Base-by-base conservation (phyloP, 2,888 invertebrate species). In the Mystacides longicornis region DNA sequence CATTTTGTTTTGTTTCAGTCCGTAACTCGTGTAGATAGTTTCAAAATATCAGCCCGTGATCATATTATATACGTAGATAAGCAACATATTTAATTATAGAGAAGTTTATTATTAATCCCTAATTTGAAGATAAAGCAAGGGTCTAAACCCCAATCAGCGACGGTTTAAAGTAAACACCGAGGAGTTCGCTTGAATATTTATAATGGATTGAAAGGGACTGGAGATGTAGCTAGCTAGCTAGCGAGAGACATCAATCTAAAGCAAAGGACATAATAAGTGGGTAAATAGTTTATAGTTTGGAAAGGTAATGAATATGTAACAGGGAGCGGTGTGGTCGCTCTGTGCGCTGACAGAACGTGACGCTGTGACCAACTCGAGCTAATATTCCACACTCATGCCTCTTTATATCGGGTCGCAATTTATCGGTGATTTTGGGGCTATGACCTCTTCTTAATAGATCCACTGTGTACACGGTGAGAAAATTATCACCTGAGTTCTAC, bases 181-280 rank as follows among this genome's bases (percentile, higher is more conserved):
- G 53, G 43, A 43, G 55, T 51, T 52, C 23, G 57, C 53, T 48
- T 57, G 58, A 58, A 60, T 60, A 60, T 60, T 60, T 58, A 60
- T 58, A 49, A 48, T 45, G 53, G 58, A 58, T 56, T 56, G 56
- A 54, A 51, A 52, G 54, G 54, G 54, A 47, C 56, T n/a, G 27
- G 45, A 53, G 48, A 54, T 58, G 58, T 58, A 56, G n/a, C n/a
- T n/a, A n/a, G n/a, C n/a, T n/a, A n/a, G n/a, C n/a, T n/a, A n/a
- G n/a, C n/a, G n/a, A 52, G 46, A 48, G 56, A 52, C 60, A 60
- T 60, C 60, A 58, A 60, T 60, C 60, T 58, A n/a, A n/a, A n/a
- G n/a, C 54, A 46, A 20, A 45, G 56, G 55, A 53, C 55, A 60
- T 60, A 27, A 27, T 27, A 58, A 60, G 60, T 55, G 55, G 55